Evolutionary conservation across 1,140 invertebrate species (phyloP), one percentile per base, ranked within the genome.

Genomic region (Drosophila yakuba): DNA sequence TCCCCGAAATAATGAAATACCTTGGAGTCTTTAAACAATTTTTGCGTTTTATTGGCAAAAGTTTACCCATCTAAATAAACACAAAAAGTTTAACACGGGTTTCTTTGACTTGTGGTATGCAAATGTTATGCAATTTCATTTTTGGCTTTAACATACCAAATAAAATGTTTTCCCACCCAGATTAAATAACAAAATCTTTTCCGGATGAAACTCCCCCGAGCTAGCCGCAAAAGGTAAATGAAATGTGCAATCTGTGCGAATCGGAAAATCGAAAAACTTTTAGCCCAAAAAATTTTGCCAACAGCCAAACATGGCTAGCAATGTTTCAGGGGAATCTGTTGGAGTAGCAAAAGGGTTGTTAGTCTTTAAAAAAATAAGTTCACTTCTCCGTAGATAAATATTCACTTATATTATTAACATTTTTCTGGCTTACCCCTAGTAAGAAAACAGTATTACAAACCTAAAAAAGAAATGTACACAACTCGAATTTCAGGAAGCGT

Each of bases 161-260:
- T 52, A 44, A 52, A 59, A 67, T 51, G 20, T 35, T 44, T 66
- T 68, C 44, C 39, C 64, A 17, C 36, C 50, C 28, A 69, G 28
- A 52, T 66, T 52, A 52, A 68, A 68, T 69, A 69, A 69, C 51
- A 57, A 57, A 71, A 57, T 50, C 28, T 48, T 72, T 71, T 20
- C 20, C 14, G 28, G 12, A 17, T 17, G n/a, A n/a, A 58, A 41
- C 44, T 57, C 67, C 36, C 64, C 12, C 25, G 36, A 43, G 52
- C 12, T 36, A 58, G 67, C 66, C 52, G 64, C 68, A 71, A 71
- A 67, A 69, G 66, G 67, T 71, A 71, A 71, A 71, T 71, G 67
- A 71, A 71, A 71, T 71, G 67, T 71, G 64, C 67, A 71, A 71
- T 71, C 67, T 71, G 67, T 69, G 67, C 64, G 35, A 48, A 57